Conservation (phyloP, 1,140 invertebrate genomes). For the Drosophila sulfurigaster region DNA sequence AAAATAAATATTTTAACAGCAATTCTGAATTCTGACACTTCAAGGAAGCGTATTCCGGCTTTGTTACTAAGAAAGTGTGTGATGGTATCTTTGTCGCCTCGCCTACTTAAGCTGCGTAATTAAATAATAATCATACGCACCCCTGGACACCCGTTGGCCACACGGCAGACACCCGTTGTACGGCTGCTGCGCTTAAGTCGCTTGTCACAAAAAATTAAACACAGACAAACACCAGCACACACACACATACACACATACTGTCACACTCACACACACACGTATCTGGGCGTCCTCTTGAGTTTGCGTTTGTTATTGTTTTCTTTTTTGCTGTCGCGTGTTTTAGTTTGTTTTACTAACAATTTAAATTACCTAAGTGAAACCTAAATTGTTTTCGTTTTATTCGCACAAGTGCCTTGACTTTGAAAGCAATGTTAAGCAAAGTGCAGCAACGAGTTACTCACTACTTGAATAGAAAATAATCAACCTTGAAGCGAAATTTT, state of each 20-base stretch:
- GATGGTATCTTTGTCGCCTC: background rate
- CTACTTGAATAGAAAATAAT: background rate
- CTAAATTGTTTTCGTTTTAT: conserved; percentile 10
- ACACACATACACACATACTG: conserved; percentile 2
- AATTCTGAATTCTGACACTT: too few relatives aligned
- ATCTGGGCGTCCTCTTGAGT: background rate
- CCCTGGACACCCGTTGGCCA: background rate
- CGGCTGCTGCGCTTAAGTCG: background rate
- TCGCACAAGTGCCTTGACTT: conserved; percentile 33
- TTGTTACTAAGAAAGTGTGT: background rate
- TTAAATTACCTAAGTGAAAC: conserved; percentile 34
- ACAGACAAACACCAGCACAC: background rate
- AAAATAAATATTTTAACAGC: too few relatives aligned
- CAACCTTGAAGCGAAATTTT: background rate
- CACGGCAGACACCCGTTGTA: background rate
- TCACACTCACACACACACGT: background rate
- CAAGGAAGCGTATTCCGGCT: background rate
- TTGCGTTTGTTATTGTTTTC: background rate
- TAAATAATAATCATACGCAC: background rate
- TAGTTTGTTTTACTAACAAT: conserved; percentile 34
- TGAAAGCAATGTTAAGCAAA: conserved; percentile 31
- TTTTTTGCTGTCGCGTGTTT: conserved; percentile 23
- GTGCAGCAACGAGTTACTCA: background rate
- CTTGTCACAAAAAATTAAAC: conserved; percentile 12
- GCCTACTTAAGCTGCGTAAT: background rate